phyloP scores from a whole-genome alignment of 1,140 invertebrate species.

The Drosophila lacteicornis region DNA sequence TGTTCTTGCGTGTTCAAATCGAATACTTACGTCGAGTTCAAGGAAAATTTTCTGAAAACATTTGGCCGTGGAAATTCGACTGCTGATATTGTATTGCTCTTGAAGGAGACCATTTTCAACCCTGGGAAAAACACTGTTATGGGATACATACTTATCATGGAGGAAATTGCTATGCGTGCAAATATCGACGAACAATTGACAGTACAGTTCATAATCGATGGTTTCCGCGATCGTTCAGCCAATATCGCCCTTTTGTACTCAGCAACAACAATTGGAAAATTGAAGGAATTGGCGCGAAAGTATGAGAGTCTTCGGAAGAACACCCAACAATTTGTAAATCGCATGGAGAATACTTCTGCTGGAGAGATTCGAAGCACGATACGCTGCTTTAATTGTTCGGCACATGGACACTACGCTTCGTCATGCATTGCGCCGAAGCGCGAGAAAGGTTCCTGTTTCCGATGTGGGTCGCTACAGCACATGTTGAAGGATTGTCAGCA shows the following conservation, averaged over 20 bases:
- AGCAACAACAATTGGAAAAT: neutral
- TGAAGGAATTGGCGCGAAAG: neutral
- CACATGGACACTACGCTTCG: neutral
- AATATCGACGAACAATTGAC: neutral
- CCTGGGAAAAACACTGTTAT: constrained; percentile 1
- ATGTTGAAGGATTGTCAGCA: neutral
- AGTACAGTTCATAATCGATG: constrained; percentile 3
- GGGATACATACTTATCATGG: constrained; percentile 1
- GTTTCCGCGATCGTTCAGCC: neutral
- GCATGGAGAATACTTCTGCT: too few relatives aligned
- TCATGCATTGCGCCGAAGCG: neutral
- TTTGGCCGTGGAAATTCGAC: neutral
- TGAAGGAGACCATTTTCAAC: neutral
- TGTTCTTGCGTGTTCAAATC: too few relatives aligned
- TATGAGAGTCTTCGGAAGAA: neutral
- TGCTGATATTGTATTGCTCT: neutral
- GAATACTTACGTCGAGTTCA: too few relatives aligned
- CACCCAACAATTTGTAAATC: neutral
- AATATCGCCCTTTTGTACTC: neutral
- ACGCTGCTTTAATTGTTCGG: neutral
- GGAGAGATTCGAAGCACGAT: neutral
- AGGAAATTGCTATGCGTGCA: constrained; percentile 3
- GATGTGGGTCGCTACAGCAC: neutral
- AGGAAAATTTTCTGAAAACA: too few relatives aligned
- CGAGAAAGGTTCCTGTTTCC: neutral